phyloP scores from a whole-genome alignment of 2,113 vertebrate genomes.

The Dolichallabes microphthalmus region DNA sequence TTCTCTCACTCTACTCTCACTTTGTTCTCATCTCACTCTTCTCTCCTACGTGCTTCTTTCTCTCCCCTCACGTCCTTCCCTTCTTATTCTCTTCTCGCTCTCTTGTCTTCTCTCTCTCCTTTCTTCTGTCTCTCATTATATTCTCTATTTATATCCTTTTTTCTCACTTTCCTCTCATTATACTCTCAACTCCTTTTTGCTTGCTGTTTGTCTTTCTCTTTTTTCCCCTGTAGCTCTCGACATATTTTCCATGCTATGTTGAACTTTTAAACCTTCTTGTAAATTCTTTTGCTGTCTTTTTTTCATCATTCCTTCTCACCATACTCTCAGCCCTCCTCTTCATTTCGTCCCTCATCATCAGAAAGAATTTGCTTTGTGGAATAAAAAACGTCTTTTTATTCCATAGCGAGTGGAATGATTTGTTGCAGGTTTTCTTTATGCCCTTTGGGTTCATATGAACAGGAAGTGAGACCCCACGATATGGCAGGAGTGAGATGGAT shows the following conservation, averaged over 20 bases:
- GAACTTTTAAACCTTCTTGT: conserved; percentile 2
- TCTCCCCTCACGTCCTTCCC: not conserved
- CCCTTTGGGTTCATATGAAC: conserved; percentile 39
- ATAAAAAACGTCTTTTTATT: not conserved
- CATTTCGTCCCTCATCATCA: too few relatives aligned
- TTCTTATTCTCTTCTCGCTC: not conserved
- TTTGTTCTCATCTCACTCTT: not conserved
- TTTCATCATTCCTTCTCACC: conserved; percentile 37
- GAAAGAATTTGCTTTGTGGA: too few relatives aligned
- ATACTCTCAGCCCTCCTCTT: not conserved
- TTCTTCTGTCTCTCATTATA: not conserved
- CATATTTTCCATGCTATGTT: conserved; percentile 21
- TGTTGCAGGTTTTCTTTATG: conserved; percentile 19
- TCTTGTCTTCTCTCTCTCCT: not conserved
- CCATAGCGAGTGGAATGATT: not conserved
- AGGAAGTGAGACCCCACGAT: conserved; percentile 45
- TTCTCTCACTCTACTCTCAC: not conserved
- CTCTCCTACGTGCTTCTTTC: not conserved
- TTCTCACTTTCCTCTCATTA: not conserved
- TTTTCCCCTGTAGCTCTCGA: conserved; percentile 41
- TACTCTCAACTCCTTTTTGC: not conserved
- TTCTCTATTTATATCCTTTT: not conserved
- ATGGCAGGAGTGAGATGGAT: not conserved
- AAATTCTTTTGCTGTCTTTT: conserved; percentile 27
- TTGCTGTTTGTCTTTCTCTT: not conserved